Evolutionary conservation across 2,888 invertebrate species (phyloP).

Genomic region (Agrilus cyanescens): DNA sequence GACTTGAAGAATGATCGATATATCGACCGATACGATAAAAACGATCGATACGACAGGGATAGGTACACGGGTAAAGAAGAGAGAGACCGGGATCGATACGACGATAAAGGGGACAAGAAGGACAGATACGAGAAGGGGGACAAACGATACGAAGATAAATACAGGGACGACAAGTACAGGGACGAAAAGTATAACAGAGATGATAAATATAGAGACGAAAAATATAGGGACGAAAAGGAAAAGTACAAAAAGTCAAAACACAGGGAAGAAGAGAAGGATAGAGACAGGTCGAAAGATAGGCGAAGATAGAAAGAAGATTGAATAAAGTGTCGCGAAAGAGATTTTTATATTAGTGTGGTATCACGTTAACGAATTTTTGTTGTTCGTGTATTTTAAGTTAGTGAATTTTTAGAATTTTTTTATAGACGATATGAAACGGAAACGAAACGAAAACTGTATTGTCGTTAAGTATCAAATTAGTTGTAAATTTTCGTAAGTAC

Average conservation of each 20-base stretch:
- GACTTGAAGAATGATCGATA: constrained; percentile 31
- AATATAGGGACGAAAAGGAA: constrained; percentile 17
- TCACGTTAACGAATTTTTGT: too few species aligned
- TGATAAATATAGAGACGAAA: constrained; percentile 12
- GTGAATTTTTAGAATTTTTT: background rate
- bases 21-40: constrained; percentile 33
- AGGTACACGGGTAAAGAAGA: constrained; percentile 23
- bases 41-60: constrained; percentile 26
- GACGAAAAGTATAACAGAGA: constrained; percentile 24
- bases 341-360: background rate
- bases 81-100: constrained; percentile 22
- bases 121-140: constrained; percentile 24
- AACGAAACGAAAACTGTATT: too few species aligned
- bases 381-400: background rate
- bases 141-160: constrained; percentile 23
- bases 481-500: too few species aligned
- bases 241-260: constrained; percentile 25
- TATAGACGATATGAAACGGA: background rate
- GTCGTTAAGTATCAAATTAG: too few species aligned
- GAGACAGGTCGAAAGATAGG: constrained; percentile 26
- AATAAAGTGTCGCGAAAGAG: background rate
- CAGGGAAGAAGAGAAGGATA: constrained; percentile 22
- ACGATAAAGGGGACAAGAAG: constrained; percentile 21
- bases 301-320: constrained; percentile 21
- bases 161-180: constrained; percentile 23